Evolutionary conservation across 1,140 invertebrate genomes (phyloP).

Genomic region (Euglossa dilemma): DNA sequence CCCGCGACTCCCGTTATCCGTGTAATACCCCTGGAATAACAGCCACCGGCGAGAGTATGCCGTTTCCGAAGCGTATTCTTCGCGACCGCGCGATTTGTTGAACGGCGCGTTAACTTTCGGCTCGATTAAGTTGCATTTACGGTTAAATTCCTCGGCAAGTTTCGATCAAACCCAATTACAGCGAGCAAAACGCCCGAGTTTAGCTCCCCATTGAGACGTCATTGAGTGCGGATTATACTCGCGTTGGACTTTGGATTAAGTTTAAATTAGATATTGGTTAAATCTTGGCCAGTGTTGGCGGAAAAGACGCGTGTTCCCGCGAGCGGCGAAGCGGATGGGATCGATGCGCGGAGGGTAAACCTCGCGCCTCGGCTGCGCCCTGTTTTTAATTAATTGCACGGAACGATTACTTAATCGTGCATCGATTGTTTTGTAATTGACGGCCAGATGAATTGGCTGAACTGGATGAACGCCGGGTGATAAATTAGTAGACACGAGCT

Average conservation of each 20-base stretch:
- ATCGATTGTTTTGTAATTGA: slow-evolving; percentile 66
- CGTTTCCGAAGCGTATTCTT: no score
- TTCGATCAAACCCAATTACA: slow-evolving; percentile 5
- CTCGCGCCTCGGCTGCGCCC: background rate
- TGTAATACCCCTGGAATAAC: background rate
- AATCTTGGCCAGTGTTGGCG: background rate
- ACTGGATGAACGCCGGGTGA: slow-evolving; percentile 60
- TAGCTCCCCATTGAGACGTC: background rate
- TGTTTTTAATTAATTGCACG: slow-evolving; percentile 56
- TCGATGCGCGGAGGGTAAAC: background rate
- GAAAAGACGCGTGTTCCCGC: background rate
- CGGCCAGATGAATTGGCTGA: slow-evolving; percentile 57
- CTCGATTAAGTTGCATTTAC: background rate
- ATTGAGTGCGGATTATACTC: background rate
- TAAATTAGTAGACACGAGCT: slow-evolving; percentile 55
- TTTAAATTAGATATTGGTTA: slow-evolving; percentile 9
- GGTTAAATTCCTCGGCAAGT: background rate
- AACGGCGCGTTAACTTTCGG: background rate
- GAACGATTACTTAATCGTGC: slow-evolving; percentile 61
- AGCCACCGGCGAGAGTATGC: no score
- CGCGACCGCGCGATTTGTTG: no score
- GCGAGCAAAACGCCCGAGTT: background rate
- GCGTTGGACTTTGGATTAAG: background rate
- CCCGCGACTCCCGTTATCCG: background rate
- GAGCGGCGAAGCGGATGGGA: background rate